Evolutionary conservation across 2,113 vertebrate species (phyloP).

Genomic region (Electrona antarctica): DNA sequence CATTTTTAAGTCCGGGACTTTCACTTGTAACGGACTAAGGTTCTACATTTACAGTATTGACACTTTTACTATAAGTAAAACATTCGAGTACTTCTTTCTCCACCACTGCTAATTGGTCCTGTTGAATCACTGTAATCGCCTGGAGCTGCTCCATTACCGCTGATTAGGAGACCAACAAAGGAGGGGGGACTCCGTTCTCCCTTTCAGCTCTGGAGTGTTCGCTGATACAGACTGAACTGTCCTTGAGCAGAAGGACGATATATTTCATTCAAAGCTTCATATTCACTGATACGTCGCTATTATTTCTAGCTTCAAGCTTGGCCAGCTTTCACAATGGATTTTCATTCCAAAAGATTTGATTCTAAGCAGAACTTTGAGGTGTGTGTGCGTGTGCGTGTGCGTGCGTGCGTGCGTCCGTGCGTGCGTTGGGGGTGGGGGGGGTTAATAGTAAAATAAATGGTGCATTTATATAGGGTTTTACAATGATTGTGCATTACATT

Average conservation of each 20-base stretch:
- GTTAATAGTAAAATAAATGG: too few relatives aligned
- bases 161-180: constrained; percentile 57
- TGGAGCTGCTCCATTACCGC: constrained; percentile 65
- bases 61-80: too few relatives aligned
- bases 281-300: background rate
- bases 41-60: too few relatives aligned
- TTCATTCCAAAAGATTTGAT: constrained; percentile 1
- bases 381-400: too few relatives aligned
- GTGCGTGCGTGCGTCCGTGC: too few relatives aligned
- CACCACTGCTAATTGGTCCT: constrained; percentile 36
- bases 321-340: constrained; percentile 19
- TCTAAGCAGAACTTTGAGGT: constrained; percentile 22
- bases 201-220: constrained; percentile 53
- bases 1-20: too few relatives aligned
- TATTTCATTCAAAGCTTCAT: constrained; percentile 50
- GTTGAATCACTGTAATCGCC: constrained; percentile 62
- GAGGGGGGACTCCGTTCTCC: constrained; percentile 24
- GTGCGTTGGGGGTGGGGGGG: too few relatives aligned
- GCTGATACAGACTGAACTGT: constrained; percentile 56
- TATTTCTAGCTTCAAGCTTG: constrained; percentile 37
- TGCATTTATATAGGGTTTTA: too few relatives aligned
- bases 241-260: constrained; percentile 54
- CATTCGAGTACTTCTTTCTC: too few relatives aligned
- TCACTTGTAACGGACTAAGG: too few relatives aligned
- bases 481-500: too few relatives aligned